Percentiles rank a stretch among this genome's conserved stretches.
Evolutionary conservation across 2,113 vertebrate genomes (phyloP).

Genomic region (Cricetomys ansorgei): DNA sequence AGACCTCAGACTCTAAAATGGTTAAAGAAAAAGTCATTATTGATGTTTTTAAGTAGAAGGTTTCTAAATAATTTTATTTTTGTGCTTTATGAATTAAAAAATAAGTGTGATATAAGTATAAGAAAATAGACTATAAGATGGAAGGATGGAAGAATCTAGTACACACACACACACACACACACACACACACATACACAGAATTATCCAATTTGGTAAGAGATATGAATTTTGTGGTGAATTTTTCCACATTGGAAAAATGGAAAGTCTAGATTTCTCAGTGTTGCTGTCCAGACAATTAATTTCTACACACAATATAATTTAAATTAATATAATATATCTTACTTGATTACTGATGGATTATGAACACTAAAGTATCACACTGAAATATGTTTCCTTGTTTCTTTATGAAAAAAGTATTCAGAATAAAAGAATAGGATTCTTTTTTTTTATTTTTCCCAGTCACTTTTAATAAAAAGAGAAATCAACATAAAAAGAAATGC

Average conservation of each 20-base stretch:
- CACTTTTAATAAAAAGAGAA: conserved; percentile 26
- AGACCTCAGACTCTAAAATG: neutral
- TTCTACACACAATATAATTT: neutral
- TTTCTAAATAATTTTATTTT: neutral
- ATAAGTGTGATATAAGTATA: neutral
- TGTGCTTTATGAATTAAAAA: neutral
- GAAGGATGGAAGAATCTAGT: neutral
- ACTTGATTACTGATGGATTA: neutral
- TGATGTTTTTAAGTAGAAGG: neutral
- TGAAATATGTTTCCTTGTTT: neutral
- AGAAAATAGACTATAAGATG: neutral
- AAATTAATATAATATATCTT: neutral
- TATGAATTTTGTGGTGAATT: neutral
- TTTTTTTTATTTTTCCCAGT: neutral
- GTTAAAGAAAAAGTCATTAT: neutral
- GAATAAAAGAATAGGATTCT: neutral
- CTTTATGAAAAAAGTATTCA: neutral
- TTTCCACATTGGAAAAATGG: neutral
- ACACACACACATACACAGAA: neutral
- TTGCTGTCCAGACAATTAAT: neutral
- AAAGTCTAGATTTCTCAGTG: neutral
- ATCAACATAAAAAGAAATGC: neutral
- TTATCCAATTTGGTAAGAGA: neutral
- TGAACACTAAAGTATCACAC: neutral
- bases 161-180: neutral